phyloP scores from a whole-genome alignment of 1,140 invertebrate genomes.

The Polypedilum vanderplanki region DNA sequence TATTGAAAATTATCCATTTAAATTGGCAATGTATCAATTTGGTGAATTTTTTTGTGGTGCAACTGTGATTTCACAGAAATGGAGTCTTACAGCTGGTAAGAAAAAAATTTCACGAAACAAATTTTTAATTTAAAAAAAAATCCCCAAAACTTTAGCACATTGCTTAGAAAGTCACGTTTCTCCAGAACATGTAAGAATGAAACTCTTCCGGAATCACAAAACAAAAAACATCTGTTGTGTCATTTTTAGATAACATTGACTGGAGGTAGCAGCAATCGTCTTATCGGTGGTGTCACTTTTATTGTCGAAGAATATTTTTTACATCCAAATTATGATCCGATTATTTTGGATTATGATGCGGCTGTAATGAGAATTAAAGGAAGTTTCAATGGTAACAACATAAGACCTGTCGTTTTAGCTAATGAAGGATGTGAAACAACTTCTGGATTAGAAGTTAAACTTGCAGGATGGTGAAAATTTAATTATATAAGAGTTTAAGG shows the following conservation, averaged over 20 bases:
- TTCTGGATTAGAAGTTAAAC: not conserved
- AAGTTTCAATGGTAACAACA: not conserved
- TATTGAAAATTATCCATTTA: not conserved
- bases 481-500: no score
- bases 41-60: not conserved
- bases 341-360: not conserved
- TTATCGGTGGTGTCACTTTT: not conserved
- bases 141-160: not conserved
- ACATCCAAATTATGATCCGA: not conserved
- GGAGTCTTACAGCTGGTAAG: not conserved
- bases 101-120: not conserved
- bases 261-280: not conserved
- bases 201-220: not conserved
- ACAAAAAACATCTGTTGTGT: no score
- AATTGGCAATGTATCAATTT: not conserved
- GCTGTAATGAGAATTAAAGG: not conserved
- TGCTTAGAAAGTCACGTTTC: not conserved
- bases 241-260: not conserved
- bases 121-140: not conserved
- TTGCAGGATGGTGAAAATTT: not conserved
- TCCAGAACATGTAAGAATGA: conserved; percentile 20
- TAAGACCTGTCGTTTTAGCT: not conserved
- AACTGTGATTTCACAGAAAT: not conserved
- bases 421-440: not conserved
- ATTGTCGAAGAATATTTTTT: not conserved